Base-by-base conservation (phyloP, 2,888 invertebrate species). In the Hemicrepidius hirtus region DNA sequence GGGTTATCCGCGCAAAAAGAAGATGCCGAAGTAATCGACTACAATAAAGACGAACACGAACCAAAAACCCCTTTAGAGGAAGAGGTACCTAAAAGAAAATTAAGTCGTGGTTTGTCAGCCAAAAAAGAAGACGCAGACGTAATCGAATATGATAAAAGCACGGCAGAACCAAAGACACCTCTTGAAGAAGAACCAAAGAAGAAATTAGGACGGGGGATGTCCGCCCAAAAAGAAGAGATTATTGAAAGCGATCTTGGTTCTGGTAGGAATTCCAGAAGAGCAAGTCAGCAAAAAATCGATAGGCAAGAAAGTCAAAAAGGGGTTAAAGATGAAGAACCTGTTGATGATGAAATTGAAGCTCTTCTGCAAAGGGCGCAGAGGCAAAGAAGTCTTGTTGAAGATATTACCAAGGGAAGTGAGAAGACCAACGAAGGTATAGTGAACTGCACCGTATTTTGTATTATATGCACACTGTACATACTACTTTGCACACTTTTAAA, bases 301-400 rank as follows among this genome's bases (percentile, higher is more conserved):
- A 74, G 76, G 64, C 78, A 80, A 53, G 76, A 78, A 53, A 80
- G 80, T 65, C 80, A 82, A 66, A 84, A 82, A 73, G 81, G 81
- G 16, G 75, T 78, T 53, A 77, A 75, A 57, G 86, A 35, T 71
- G 90, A 90, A 71, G 87, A 87, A 66, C n/a, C n/a, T n/a, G 84
- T 85, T 13, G 91, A 44, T 80, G 89, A 90, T 66, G 90, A 90
- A 78, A 85, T 92, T 79, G 92, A 92, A 84, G 91, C 89, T 71
- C 87, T 93, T 69, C 86, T 93, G 57, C 89, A 87, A 84, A 89
- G 92, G 80, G 91, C 92, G 77, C 89, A 91, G 84, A 89, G 89
- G 80, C 93, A 93, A 84, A 89, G 93, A 84, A 92, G 91, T 85
- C 90, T 92, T 80, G 88, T 93, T 80, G 92, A 91, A 78, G 92